Conservation (phyloP, 2,113 vertebrate genomes). For the Plotosus lineatus region DNA sequence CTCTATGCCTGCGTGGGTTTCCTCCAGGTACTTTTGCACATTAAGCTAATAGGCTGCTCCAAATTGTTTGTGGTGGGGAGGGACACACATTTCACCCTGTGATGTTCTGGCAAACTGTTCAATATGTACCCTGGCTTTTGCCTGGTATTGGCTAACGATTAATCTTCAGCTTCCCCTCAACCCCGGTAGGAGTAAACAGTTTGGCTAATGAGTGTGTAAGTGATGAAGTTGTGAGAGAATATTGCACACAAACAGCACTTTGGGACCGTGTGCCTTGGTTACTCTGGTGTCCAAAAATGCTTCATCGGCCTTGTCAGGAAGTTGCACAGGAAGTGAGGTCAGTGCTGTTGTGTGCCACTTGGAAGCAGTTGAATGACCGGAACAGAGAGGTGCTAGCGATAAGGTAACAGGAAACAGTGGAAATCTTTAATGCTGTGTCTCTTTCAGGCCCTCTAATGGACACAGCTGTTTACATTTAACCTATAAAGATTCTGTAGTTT, state of each 20-base stretch:
- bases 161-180: neutral
- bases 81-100: too few species aligned
- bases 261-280: neutral
- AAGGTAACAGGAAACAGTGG: conserved; percentile 54
- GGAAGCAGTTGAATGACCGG: conserved; percentile 58
- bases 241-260: neutral
- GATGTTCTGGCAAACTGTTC: too few species aligned
- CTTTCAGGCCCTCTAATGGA: neutral
- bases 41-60: too few species aligned
- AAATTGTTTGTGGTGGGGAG: too few species aligned
- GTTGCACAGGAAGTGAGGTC: conserved; percentile 62
- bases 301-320: conserved; percentile 56
- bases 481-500: neutral
- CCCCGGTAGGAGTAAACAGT: too few species aligned
- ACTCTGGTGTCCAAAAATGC: neutral
- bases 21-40: too few species aligned
- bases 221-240: neutral
- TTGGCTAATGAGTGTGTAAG: too few species aligned
- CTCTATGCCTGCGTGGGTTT: too few species aligned
- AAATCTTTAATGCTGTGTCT: neutral
- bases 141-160: too few species aligned
- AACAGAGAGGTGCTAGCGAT: conserved; percentile 58
- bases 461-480: neutral
- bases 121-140: too few species aligned
- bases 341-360: conserved; percentile 49